Base-by-base conservation (phyloP, 92 coral and sea anemone genomes). In the Paragorgia papillata region DNA sequence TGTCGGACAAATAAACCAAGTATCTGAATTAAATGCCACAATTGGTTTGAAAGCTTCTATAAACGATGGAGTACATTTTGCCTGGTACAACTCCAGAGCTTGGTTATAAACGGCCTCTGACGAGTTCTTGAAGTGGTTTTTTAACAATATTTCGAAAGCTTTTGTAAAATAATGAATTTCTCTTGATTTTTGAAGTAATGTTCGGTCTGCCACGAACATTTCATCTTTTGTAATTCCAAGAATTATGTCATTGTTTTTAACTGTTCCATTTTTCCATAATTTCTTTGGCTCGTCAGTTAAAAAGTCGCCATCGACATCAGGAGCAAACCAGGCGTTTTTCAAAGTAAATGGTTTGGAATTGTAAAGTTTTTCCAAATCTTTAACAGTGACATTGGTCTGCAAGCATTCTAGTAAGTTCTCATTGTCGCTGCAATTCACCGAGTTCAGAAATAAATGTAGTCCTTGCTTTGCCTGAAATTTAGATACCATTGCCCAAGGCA, bases 141-240 rank as follows among this genome's bases (percentile, higher is more conserved):
- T 25, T 12, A 69, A 34, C 7, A 2, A 6, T 21, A 31, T 25
- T 21, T 63, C 21, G 24, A 63, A 63, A 0, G 3, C 13, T 14
- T 27, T 7, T 21, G 32, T 27, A 3, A 26, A 25, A 63, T 31
- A 63, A 31, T 25, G 31, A 21, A 63, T 37, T 46, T 63, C 21
- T 33, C 48, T 63, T 3, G 69, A 31, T 3, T 1, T 50, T 51
- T 17, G 18, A 28, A 69, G 55, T 17, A 69, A 33, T 15, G 14
- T 1, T 51, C n/a, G 39, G 8, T 2, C 15, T 22, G 5, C 5
- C 10, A 51, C 31, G 20, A 69, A 69, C 60, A 31, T 31, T 48
- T 69, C 76, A 50, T 69, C 76, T 69, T 69, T 69, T 8, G n/a
- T 48, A n/a, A 69, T 32, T 69, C 76, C 76, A 24, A 69, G 51